phyloP scores from a whole-genome alignment of 2,797 vertebrate species.

The Parambassis ranga region DNA sequence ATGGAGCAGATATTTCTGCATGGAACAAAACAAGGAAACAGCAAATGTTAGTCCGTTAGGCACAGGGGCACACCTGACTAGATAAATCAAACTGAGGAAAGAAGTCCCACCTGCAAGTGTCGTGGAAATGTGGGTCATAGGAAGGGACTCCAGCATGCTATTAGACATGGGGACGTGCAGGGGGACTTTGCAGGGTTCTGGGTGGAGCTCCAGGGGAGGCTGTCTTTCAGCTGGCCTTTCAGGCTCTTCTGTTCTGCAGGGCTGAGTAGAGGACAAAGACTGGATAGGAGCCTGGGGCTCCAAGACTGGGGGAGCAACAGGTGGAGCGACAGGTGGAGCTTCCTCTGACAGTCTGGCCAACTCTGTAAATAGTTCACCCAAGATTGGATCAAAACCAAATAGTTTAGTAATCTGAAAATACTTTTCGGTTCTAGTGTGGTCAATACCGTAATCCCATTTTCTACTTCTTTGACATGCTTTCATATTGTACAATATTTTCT shows the following conservation, averaged over 20 bases:
- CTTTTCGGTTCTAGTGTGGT: too few species aligned
- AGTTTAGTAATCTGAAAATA: background rate
- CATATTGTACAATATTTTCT: too few species aligned
- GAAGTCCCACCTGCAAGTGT: slow-evolving; percentile 64
- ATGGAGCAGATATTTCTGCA: slow-evolving; percentile 80
- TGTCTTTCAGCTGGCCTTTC: slow-evolving; percentile 64
- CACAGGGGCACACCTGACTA: background rate
- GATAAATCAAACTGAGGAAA: background rate
- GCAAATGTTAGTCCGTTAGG: background rate
- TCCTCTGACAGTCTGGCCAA: slow-evolving; percentile 71
- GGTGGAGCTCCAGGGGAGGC: slow-evolving; percentile 56
- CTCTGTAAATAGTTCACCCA: slow-evolving; percentile 37
- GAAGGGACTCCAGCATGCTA: slow-evolving; percentile 71
- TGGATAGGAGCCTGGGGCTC: slow-evolving; percentile 75
- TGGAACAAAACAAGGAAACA: background rate
- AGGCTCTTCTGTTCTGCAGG: slow-evolving; percentile 61
- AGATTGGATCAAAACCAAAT: background rate
- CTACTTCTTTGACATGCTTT: too few species aligned
- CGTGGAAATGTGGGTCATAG: slow-evolving; percentile 66
- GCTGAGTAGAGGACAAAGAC: slow-evolving; percentile 56
- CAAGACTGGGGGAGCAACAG: slow-evolving; percentile 43
- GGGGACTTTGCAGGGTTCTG: slow-evolving; percentile 71
- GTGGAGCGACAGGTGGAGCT: slow-evolving; percentile 65
- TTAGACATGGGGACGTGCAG: slow-evolving; percentile 65
- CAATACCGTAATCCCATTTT: too few species aligned